Conservation (phyloP, 2,888 invertebrate genomes). For the Lasioglossum vierecki region DNA sequence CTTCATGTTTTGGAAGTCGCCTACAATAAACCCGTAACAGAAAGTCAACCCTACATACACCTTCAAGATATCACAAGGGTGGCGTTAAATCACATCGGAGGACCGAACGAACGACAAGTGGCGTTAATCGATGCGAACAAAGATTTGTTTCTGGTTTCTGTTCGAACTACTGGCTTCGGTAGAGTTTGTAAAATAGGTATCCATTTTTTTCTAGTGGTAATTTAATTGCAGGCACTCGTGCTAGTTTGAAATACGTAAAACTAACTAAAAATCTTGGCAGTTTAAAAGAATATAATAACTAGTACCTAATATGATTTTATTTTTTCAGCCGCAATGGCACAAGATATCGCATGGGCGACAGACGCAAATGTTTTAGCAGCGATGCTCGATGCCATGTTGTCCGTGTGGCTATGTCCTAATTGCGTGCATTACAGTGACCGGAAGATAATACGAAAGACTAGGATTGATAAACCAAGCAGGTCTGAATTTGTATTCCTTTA, state of each 20-base stretch:
- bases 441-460: constrained; percentile 87
- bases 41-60: constrained; percentile 91
- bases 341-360: constrained; percentile 89
- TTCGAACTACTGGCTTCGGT: constrained; percentile 85
- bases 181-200: constrained; percentile 82
- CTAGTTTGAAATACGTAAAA: not conserved
- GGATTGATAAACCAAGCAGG: constrained; percentile 84
- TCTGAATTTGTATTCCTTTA: constrained; percentile 54
- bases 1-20: constrained; percentile 94
- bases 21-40: constrained; percentile 89
- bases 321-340: constrained; percentile 86
- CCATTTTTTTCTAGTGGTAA: not conserved
- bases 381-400: constrained; percentile 90
- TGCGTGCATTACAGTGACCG: constrained; percentile 85
- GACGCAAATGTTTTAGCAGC: constrained; percentile 92
- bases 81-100: constrained; percentile 93
- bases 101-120: constrained; percentile 91
- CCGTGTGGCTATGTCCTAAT: constrained; percentile 90
- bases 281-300: not conserved
- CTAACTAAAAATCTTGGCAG: not conserved
- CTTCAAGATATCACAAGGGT: constrained; percentile 92
- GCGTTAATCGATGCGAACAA: constrained; percentile 95
- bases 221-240: not conserved
- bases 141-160: constrained; percentile 93
- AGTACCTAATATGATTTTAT: not conserved